Conservation (phyloP, 2,113 vertebrate species). For the Bos javanicus region DNA sequence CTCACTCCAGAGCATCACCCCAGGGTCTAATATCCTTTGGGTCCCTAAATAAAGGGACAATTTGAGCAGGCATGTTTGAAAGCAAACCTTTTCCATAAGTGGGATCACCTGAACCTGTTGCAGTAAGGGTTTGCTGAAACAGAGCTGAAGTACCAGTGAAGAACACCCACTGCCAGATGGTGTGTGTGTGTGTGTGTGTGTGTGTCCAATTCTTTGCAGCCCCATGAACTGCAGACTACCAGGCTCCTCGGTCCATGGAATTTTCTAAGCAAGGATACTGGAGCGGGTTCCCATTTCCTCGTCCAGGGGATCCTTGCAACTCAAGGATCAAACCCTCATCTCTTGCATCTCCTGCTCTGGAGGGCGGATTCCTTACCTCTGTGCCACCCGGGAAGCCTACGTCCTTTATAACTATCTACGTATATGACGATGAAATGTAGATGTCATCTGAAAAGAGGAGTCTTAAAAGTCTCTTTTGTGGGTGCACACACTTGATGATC, state of each 20-base stretch:
- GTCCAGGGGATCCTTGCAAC: background rate
- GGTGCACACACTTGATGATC: background rate
- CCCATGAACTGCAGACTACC: background rate
- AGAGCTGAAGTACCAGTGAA: background rate
- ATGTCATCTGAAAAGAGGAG: background rate
- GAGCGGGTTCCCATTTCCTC: background rate
- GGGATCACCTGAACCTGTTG: background rate
- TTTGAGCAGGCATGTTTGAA: background rate
- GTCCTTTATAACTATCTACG: background rate
- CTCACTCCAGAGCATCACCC: background rate
- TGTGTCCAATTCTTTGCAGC: background rate
- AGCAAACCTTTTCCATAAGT: background rate
- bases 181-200: background rate
- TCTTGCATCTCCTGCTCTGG: background rate
- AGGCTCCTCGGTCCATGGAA: background rate
- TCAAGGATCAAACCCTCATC: background rate
- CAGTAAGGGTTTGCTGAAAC: background rate
- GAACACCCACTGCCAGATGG: background rate
- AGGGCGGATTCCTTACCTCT: background rate
- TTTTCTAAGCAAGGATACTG: background rate
- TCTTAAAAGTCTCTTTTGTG: background rate
- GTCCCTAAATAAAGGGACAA: background rate
- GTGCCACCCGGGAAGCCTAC: background rate
- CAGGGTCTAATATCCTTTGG: background rate
- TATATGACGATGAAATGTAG: background rate